Conservation (phyloP, 2,797 vertebrate genomes). For the Cirrhinus molitorella region DNA sequence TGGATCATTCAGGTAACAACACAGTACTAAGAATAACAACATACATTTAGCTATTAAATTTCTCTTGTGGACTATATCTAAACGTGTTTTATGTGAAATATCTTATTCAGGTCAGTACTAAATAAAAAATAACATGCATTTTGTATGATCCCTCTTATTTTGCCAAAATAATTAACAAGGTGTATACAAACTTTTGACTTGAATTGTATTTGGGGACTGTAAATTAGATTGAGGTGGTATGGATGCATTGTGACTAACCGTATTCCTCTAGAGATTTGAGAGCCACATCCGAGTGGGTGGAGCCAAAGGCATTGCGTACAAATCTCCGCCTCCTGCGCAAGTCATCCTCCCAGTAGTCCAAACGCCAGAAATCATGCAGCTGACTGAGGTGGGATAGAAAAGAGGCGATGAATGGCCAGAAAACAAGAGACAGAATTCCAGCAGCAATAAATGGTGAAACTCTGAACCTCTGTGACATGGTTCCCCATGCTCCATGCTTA, state of each 20-base stretch:
- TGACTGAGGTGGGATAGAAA: slow-evolving; percentile 79
- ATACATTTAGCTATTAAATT: no score
- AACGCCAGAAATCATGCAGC: slow-evolving; percentile 97
- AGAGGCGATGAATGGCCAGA: slow-evolving; percentile 44
- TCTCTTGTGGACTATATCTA: no score
- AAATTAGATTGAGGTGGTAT: neutral
- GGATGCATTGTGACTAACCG: slow-evolving; percentile 78
- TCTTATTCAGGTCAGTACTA: no score
- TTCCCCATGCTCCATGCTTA: slow-evolving; percentile 98
- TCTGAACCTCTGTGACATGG: slow-evolving; percentile 93
- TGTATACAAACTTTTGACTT: no score
- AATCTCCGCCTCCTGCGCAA: slow-evolving; percentile 94
- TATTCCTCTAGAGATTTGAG: slow-evolving; percentile 93
- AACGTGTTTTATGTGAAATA: no score
- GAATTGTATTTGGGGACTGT: neutral
- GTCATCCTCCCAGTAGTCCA: slow-evolving; percentile 99
- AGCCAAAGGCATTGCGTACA: slow-evolving; percentile 96
- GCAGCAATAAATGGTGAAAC: neutral
- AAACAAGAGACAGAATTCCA: neutral
- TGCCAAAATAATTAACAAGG: no score
- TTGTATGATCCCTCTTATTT: no score
- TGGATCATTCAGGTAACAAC: no score
- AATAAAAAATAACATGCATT: no score
- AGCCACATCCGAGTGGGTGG: slow-evolving; percentile 89
- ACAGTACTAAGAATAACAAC: no score